phyloP scores from a whole-genome alignment of 2,113 vertebrate species.

The Chionis minor region DNA sequence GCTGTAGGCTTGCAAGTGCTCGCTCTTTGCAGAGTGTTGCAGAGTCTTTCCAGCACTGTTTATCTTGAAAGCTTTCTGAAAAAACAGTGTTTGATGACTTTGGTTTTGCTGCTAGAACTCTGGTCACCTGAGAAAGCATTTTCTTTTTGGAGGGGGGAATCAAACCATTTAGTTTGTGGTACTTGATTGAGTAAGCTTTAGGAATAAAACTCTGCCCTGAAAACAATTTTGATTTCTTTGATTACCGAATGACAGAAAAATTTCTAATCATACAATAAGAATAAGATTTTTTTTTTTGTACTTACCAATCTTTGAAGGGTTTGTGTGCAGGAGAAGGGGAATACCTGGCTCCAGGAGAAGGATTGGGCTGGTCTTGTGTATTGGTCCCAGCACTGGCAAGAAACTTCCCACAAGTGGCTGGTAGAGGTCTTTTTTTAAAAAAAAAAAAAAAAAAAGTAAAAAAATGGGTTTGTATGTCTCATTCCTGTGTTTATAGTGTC shows the following conservation, averaged over 20 bases:
- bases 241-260: neutral
- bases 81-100: neutral
- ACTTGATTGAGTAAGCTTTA: neutral
- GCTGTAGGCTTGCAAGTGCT: neutral
- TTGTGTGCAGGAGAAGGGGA: constrained; percentile 10
- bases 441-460: neutral
- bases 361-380: neutral
- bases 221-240: neutral
- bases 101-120: neutral
- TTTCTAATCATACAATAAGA: neutral
- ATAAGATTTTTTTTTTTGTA: constrained; percentile 36
- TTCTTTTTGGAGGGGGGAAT: neutral
- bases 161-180: neutral
- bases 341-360: neutral
- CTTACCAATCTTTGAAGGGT: constrained; percentile 65
- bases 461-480: constrained; percentile 75
- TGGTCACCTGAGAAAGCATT: neutral
- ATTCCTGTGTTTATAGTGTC: constrained; percentile 78
- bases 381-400: constrained; percentile 23
- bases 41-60: neutral
- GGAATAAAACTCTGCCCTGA: neutral
- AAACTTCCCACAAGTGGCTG: constrained; percentile 47
- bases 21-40: neutral
- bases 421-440: constrained; percentile 43
- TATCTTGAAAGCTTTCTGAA: neutral